These are phyloP conservation scores for Plodia interpunctella DNA, from an alignment of 1,140 invertebrate species.

Conservation along the genomic window DNA sequence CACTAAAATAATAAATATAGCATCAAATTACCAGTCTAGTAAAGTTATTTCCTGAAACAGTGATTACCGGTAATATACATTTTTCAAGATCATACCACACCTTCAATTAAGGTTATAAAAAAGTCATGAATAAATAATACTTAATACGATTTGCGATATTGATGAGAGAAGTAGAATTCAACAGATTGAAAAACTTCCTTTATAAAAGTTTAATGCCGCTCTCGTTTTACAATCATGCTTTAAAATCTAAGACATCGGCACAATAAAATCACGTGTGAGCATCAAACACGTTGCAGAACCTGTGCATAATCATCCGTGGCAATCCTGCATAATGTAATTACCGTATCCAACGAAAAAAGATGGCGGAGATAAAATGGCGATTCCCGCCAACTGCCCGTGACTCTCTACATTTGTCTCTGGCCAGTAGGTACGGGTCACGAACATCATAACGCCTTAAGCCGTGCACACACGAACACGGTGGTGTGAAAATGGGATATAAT, in stretches of 20 bases:
- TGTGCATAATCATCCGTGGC: slow-evolving; percentile 10
- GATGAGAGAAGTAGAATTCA: too few relatives aligned
- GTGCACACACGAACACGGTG: slow-evolving; percentile 42
- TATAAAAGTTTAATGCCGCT: neutral
- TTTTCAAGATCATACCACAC: neutral
- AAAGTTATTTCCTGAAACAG: neutral
- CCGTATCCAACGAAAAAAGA: slow-evolving; percentile 13
- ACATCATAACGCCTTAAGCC: slow-evolving; percentile 37
- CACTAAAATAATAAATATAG: neutral
- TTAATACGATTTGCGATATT: neutral
- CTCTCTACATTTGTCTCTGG: slow-evolving; percentile 43
- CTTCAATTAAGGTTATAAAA: neutral
- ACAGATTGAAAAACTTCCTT: neutral
- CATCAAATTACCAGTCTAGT: neutral
- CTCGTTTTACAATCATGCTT: neutral
- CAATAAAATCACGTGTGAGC: neutral
- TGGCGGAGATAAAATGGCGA: slow-evolving; percentile 18
- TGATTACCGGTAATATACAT: neutral
- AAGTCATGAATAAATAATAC: neutral
- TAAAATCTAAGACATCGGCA: neutral
- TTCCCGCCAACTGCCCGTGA: slow-evolving; percentile 27
- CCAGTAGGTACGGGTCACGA: slow-evolving; percentile 60
- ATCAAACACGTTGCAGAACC: slow-evolving; percentile 10
- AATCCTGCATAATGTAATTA: slow-evolving; percentile 9
- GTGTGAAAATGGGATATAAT: slow-evolving; percentile 75